Conservation (phyloP, 2,113 vertebrate species). For the Pedionomus torquatus region DNA sequence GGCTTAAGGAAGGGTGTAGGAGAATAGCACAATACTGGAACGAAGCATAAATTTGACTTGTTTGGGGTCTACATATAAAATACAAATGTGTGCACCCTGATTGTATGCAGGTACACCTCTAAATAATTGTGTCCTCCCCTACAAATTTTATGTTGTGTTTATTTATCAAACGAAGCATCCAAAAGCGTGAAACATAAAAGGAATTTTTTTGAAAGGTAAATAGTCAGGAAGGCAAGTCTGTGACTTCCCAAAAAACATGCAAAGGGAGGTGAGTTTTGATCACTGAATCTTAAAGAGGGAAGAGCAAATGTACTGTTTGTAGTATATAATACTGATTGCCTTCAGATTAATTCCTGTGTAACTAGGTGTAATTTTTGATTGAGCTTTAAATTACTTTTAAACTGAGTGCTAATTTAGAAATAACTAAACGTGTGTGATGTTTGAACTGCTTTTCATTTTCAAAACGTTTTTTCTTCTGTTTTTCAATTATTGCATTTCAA, state of each 20-base stretch:
- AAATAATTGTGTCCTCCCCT: constrained; percentile 32
- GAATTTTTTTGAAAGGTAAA: neutral
- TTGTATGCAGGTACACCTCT: constrained; percentile 2
- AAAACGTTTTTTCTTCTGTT: neutral
- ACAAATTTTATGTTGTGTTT: neutral
- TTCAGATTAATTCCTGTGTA: neutral
- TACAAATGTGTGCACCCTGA: neutral
- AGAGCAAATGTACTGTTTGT: rapidly evolving
- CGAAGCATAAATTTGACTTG: constrained; percentile 40
- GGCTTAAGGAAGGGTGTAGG: neutral
- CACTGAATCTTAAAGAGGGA: rapidly evolving
- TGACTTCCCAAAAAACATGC: neutral
- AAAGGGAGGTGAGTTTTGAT: neutral
- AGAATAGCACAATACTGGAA: neutral
- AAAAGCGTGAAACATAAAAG: neutral
- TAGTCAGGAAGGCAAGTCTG: neutral
- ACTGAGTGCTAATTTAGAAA: neutral
- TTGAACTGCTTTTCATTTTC: neutral
- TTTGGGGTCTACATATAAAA: neutral
- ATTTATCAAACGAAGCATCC: neutral
- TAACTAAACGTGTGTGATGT: neutral
- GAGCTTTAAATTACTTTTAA: neutral
- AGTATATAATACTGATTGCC: rapidly evolving
- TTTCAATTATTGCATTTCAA: neutral
- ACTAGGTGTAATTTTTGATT: neutral